Conservation (phyloP, 1,140 invertebrate species). For the Pseudomyrmex dendroicus region DNA sequence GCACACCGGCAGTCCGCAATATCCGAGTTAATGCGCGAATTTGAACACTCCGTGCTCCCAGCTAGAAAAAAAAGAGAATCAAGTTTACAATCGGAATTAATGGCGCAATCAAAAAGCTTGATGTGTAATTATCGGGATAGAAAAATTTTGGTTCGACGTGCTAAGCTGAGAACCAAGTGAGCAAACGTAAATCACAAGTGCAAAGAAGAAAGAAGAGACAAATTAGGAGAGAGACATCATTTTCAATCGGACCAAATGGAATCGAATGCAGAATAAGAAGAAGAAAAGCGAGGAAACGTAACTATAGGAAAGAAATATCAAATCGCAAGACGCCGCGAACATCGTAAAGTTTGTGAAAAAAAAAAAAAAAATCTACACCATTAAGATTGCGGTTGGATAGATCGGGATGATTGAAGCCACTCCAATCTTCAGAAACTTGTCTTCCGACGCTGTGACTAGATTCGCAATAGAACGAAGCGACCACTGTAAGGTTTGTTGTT, state of each 20-base stretch:
- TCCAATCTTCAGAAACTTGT: slow-evolving; percentile 29
- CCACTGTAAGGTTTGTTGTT: slow-evolving; percentile 40
- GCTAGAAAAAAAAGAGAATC: background rate
- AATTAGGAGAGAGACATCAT: too few species aligned
- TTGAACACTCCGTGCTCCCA: slow-evolving; percentile 23
- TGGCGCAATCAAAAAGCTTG: background rate
- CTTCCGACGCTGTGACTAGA: background rate
- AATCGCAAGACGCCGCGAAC: background rate
- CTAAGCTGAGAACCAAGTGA: background rate
- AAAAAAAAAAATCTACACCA: background rate
- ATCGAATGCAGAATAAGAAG: too few species aligned
- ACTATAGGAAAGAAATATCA: background rate
- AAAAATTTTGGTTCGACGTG: background rate
- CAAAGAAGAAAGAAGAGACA: too few species aligned
- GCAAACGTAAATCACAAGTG: too few species aligned
- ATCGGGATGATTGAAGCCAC: background rate
- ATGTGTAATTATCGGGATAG: background rate
- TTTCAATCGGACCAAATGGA: too few species aligned
- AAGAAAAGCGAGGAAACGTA: too few species aligned
- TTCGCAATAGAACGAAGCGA: slow-evolving; percentile 32
- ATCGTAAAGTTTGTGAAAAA: background rate
- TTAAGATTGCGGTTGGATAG: background rate
- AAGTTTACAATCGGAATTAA: background rate
- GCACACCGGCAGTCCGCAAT: slow-evolving; percentile 23
- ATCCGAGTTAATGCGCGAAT: slow-evolving; percentile 31